Conservation (phyloP, 2,888 invertebrate genomes). For the Calameuta pallipes region DNA sequence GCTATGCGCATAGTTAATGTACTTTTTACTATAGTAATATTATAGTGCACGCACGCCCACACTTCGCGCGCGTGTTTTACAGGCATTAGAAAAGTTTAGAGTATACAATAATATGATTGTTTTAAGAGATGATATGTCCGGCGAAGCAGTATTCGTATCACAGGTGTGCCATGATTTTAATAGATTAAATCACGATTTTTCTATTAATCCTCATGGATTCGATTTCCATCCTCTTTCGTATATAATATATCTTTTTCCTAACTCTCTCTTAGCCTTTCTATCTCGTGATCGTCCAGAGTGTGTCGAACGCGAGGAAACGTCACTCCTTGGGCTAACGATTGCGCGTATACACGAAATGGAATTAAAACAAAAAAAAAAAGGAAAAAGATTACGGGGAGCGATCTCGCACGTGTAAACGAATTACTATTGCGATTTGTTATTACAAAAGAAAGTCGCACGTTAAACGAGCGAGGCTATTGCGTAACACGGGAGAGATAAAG, state of each 20-base stretch:
- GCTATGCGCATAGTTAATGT: neutral
- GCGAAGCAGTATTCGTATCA: neutral
- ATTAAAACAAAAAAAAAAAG: neutral
- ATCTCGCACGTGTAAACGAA: neutral
- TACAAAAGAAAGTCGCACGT: neutral
- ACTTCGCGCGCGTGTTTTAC: neutral
- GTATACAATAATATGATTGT: neutral
- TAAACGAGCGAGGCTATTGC: constrained; percentile 15
- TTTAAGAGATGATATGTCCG: neutral
- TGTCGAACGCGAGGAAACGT: neutral
- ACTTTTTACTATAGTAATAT: neutral
- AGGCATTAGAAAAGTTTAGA: neutral
- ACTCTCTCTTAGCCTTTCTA: neutral
- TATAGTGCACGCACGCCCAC: neutral
- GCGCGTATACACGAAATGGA: neutral
- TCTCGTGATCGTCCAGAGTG: neutral
- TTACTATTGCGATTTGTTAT: neutral
- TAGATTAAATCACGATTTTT: neutral
- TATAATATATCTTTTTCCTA: neutral
- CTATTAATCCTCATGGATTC: neutral
- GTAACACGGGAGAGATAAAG: constrained; percentile 21
- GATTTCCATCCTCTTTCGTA: no score
- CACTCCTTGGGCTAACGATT: neutral
- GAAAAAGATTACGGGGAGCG: neutral
- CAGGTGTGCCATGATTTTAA: neutral